A percentile compares a stretch with the other conserved stretches of the same genome.
These are phyloP conservation scores for Gadus macrocephalus DNA, from an alignment of 2,113 vertebrate genomes.

Conservation along the genomic window DNA sequence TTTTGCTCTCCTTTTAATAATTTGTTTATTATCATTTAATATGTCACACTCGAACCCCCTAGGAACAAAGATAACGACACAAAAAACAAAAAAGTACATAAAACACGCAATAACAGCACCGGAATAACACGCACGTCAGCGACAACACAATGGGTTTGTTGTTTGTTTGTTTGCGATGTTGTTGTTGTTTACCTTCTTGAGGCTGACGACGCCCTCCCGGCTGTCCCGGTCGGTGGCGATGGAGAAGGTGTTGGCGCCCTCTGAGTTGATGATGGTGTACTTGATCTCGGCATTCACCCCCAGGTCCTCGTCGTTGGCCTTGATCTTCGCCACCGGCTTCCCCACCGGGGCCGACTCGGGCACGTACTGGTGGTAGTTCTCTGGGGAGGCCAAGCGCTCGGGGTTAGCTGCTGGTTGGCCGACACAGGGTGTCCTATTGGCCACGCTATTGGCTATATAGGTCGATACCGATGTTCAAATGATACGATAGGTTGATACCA, in stretches of 20 bases:
- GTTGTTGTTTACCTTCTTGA: conserved; percentile 80
- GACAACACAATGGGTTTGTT: not conserved
- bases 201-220: conserved; percentile 88
- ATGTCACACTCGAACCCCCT: no score
- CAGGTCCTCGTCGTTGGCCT: conserved; percentile 91
- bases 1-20: no score
- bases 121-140: not conserved
- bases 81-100: no score
- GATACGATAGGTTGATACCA: no score
- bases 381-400: conserved; percentile 59
- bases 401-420: no score
- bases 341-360: conserved; percentile 93
- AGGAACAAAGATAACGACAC: no score
- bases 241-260: conserved; percentile 85
- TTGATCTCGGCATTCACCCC: conserved; percentile 92
- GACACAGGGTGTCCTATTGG: no score
- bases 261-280: conserved; percentile 91
- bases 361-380: conserved; percentile 94
- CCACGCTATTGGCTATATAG: no score
- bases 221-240: conserved; percentile 90
- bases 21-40: no score
- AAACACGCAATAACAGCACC: no score
- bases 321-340: conserved; percentile 94
- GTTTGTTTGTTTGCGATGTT: no score
- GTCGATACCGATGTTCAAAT: no score